These are phyloP conservation scores for Metacarcinus magister DNA, from an alignment of 2,888 invertebrate species.

Conservation along the genomic window DNA sequence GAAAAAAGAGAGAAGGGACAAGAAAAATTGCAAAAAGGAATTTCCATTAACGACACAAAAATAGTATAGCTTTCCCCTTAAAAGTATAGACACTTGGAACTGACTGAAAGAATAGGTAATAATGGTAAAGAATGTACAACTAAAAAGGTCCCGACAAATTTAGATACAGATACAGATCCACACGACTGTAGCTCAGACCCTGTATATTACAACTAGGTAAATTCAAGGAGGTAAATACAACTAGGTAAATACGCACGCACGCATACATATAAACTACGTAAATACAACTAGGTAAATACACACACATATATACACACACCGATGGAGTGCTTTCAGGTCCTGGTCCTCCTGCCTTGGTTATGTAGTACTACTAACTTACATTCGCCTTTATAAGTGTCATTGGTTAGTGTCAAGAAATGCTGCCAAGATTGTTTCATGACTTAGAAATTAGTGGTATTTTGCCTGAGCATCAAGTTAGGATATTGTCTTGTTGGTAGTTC, in stretches of 20 bases:
- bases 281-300: constrained; percentile 1
- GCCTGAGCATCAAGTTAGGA: constrained; percentile 17
- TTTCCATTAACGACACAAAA: too few relatives aligned
- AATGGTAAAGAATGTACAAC: too few relatives aligned
- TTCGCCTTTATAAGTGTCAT: constrained; percentile 70
- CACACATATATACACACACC: constrained; percentile 17
- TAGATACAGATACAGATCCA: too few relatives aligned
- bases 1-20: too few relatives aligned
- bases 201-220: not conserved
- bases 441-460: constrained; percentile 28
- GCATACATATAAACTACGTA: constrained; percentile 6
- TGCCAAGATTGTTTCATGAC: constrained; percentile 30
- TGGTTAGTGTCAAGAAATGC: not conserved
- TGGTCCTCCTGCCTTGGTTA: constrained; percentile 27
- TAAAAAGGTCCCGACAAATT: too few relatives aligned
- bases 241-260: not conserved
- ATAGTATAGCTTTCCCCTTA: too few relatives aligned
- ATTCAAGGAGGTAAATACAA: not conserved
- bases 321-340: not conserved
- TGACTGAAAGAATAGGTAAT: too few relatives aligned
- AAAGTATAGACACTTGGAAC: too few relatives aligned
- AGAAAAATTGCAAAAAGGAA: too few relatives aligned
- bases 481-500: constrained; percentile 3
- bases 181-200: too few relatives aligned
- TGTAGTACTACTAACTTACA: constrained; percentile 66